Evolutionary conservation across 2,888 invertebrate genomes (phyloP).

Genomic region (Polydrusus cervinus): DNA sequence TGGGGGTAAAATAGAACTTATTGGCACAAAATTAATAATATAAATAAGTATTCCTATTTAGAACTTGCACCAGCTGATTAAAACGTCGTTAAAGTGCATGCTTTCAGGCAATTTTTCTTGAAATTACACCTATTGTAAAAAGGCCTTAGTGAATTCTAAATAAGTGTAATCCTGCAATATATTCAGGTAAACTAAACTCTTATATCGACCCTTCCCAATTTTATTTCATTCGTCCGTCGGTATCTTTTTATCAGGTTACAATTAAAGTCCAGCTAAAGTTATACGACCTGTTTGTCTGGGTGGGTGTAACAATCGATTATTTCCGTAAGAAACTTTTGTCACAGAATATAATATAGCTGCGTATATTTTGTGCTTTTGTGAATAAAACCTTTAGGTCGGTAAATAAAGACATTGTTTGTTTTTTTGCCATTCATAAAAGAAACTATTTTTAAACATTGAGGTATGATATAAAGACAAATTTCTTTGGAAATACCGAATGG

Average conservation of each 20-base stretch:
- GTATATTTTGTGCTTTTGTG: no score
- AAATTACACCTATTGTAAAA: no score
- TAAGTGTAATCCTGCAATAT: no score
- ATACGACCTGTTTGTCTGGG: constrained; percentile 1
- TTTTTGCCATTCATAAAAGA: background rate
- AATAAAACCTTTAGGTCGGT: background rate
- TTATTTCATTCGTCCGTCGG: background rate
- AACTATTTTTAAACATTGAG: background rate
- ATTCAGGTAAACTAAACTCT: no score
- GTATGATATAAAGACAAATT: background rate
- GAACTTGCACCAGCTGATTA: no score
- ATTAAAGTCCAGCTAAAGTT: background rate
- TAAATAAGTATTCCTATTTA: no score
- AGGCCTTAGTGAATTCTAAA: no score
- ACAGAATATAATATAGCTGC: no score
- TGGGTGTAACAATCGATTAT: background rate
- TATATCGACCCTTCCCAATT: background rate
- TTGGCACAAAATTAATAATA: no score
- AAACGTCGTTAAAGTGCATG: no score
- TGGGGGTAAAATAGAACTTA: no score
- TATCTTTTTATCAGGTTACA: background rate
- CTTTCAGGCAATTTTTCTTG: no score
- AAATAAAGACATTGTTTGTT: background rate
- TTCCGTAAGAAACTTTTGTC: background rate
- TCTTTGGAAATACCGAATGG: background rate